Percentiles rank a stretch among this genome's conserved stretches.
These are phyloP conservation scores for Allolobophora icterica DNA, from an alignment of 2,888 invertebrate genomes.

Conservation along the genomic window DNA sequence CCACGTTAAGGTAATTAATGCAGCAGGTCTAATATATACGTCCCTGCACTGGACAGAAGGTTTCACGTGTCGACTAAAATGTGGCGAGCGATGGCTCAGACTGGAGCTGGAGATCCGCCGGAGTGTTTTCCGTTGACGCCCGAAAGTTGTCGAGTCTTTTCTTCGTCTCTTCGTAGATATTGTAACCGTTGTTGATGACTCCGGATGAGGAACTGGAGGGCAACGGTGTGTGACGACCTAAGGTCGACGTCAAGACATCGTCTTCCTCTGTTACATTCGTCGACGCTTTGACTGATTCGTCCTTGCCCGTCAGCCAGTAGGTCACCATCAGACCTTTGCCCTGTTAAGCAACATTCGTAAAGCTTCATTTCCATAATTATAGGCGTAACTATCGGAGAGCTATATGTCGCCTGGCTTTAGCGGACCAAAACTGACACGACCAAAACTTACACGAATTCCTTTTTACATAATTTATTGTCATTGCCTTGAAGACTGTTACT, in stretches of 20 bases:
- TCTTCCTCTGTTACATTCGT: background rate
- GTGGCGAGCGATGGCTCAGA: background rate
- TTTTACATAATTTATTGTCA: no score
- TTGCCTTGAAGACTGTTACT: no score
- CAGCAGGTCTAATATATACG: background rate
- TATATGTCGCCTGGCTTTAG: no score
- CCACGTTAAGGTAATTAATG: background rate
- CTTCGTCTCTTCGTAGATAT: constrained; percentile 20
- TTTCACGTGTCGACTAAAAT: background rate
- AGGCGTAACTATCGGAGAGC: no score
- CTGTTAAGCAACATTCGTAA: constrained; percentile 31
- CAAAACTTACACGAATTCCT: no score
- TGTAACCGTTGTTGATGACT: background rate
- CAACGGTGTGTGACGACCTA: background rate
- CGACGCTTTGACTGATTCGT: background rate
- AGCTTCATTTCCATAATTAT: background rate
- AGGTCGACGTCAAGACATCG: background rate
- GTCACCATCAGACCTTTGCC: constrained; percentile 42
- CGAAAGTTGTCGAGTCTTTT: background rate
- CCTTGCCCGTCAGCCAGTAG: constrained; percentile 41
- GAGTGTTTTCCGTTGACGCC: background rate
- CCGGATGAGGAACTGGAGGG: background rate
- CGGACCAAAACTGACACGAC: no score
- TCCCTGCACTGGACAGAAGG: background rate
- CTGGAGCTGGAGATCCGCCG: background rate